A percentile compares a stretch with the other conserved stretches of the same genome.
Conservation (phyloP, 2,113 vertebrate species). For the Apaloderma vittatum region DNA sequence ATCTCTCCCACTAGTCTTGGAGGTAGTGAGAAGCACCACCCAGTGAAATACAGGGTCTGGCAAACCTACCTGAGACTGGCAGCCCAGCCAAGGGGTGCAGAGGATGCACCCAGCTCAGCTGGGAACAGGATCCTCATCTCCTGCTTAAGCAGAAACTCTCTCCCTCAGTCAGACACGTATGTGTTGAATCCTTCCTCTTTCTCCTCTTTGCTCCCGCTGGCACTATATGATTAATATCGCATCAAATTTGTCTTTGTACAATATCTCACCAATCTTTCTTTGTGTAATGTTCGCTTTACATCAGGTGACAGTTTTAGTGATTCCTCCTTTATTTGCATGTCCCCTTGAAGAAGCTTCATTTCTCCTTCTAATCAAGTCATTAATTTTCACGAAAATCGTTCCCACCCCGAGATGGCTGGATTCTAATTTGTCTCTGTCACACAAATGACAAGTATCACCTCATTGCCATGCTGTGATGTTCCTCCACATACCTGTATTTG, state of each 20-base stretch:
- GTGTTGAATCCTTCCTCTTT: not conserved
- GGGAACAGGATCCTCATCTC: not conserved
- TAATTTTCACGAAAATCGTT: conserved; percentile 65
- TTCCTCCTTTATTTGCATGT: conserved; percentile 74
- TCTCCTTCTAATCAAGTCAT: conserved; percentile 73
- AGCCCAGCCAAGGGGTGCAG: no score
- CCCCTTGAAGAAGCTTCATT: conserved; percentile 63
- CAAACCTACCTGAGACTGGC: not conserved
- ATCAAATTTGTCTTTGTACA: conserved; percentile 45
- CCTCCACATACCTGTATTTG: not conserved
- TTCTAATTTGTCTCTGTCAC: conserved; percentile 70
- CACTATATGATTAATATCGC: conserved; percentile 41
- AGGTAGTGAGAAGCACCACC: not conserved
- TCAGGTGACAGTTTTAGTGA: conserved; percentile 60
- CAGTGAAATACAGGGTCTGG: not conserved
- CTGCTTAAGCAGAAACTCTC: not conserved
- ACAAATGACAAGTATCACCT: conserved; percentile 43
- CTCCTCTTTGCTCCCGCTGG: not conserved
- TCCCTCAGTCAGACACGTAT: not conserved
- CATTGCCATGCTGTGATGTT: conserved; percentile 43
- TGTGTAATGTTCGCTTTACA: conserved; percentile 47
- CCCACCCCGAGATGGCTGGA: conserved; percentile 30
- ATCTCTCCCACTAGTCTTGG: not conserved
- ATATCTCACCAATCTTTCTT: conserved; percentile 45
- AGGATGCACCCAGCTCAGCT: fast-evolving